Base-by-base conservation (phyloP, 2,113 vertebrate genomes). In the Psittacara wagleri region DNA sequence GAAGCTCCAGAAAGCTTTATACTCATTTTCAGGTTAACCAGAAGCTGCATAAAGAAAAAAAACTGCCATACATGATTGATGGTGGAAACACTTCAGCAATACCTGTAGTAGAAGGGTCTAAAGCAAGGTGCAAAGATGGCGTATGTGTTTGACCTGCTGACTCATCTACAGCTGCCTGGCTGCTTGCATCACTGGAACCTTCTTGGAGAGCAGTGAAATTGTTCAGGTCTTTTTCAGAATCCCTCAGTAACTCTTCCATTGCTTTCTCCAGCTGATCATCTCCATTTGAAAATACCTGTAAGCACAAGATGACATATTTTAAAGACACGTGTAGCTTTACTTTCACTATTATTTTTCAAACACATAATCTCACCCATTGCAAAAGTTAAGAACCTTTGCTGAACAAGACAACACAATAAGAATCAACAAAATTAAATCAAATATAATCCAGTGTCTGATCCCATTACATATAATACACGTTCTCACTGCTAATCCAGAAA, bases 261-360 rank as follows among this genome's bases (percentile, higher is more conserved):
- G 99, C 99, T 95, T 98, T 99, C 96, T 99, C 98, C 95, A 99
- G 64, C 95, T 99, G 99, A 91, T 99, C 99, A 92, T 98, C 98
- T 68, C 98, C 98, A 95, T 99, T 98, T 93, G 98, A 98, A 96
- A 99, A 98, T 77, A 99, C 99, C 99, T 99, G 96, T 19, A 52
- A 68, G 27, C 24, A 92, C 22, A 19, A 84, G 15, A 63, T 13
- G 1, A 44, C 4, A 5, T 15, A 41, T 72, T 52, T 61, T 29
- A n/a, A 81, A 93, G 29, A 8, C 20, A 54, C 4, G 2, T 74
- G 4, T 35, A 48, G 28, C 33, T 90, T 70, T 44, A 62, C 20
- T 74, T 90, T 18, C 41, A 49, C 11, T 77, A 9, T 27, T 51
- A 43, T n/a, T 59, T 93, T 74, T 90, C 49, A 69, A 69, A 74